Evolutionary conservation across 2,888 invertebrate species (phyloP).

Genomic region (Pocota personata): DNA sequence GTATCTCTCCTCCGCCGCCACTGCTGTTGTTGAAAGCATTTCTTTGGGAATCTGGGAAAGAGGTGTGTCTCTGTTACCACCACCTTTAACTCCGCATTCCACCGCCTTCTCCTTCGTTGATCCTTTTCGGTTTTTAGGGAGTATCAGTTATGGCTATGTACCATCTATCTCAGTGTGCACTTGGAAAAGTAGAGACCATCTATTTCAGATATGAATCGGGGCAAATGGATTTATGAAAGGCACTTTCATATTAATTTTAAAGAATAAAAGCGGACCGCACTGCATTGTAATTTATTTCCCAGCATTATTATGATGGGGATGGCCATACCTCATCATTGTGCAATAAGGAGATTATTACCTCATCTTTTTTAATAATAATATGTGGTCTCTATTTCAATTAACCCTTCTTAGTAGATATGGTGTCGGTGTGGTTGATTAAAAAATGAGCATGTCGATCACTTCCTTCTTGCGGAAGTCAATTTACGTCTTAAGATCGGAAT

Average conservation of each 20-base stretch:
- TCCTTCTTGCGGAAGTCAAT: conserved; percentile 26
- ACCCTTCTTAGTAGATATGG: background rate
- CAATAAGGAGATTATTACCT: conserved; percentile 4
- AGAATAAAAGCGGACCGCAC: background rate
- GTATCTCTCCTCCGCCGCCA: background rate
- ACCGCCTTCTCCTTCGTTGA: conserved; percentile 19
- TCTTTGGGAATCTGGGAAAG: conserved; percentile 48
- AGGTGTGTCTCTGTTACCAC: conserved; percentile 55
- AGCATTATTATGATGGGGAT: conserved; percentile 3
- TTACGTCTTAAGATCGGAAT: background rate
- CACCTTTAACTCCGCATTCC: conserved; percentile 48
- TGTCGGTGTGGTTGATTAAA: background rate
- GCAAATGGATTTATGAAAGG: conserved; percentile 56
- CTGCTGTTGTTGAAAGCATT: conserved; percentile 55
- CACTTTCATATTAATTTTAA: conserved; percentile 21
- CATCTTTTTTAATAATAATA: background rate
- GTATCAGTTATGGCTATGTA: background rate
- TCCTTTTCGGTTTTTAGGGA: conserved; percentile 41
- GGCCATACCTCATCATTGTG: conserved; percentile 1
- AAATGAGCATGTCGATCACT: background rate
- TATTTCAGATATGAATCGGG: conserved; percentile 30
- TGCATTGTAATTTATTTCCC: conserved; percentile 25
- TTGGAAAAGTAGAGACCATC: conserved; percentile 24
- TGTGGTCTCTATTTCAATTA: background rate
- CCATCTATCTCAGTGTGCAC: background rate